Evolutionary conservation across 2,888 invertebrate genomes (phyloP), one percentile per base, ranked within the genome.

Genomic region (Pyralis farinalis): DNA sequence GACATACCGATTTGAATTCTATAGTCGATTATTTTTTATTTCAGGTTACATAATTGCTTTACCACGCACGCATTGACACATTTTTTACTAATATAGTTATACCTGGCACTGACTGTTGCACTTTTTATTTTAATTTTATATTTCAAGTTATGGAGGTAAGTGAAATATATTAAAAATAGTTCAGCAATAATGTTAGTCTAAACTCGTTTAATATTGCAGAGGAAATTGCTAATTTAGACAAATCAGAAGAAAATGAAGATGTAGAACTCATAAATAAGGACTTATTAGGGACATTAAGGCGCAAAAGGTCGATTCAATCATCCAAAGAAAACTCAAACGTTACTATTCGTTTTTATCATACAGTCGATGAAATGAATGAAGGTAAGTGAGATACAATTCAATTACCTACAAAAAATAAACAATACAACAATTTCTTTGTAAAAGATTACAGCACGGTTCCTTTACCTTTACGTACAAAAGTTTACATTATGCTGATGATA

Each of bases 11-110:
- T 21, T 21, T 21, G 4, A 21, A 21, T 5, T 25, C 25, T 5
- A 25, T 25, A 8, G 7, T 2, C 1, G 34, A 12, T 29, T 34
- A 37, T 37, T 45, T 34, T 48, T 43, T 28, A 45, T 83, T 82
- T 49, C 83, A 86, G 87, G 85, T 65, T 87, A 84, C 56, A 46
- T 86, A 44, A 63, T 87, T 51, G 77, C 64, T 49, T 53, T 81
- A 51, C 63, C 65, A 64, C 53, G 51, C 49, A 61, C 71, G 72
- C 63, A 51, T 37, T 39, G 44, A 44, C n/a, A 56, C 63, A 10
- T 34, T 44, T 50, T 47, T 50, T 52, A 42, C 60, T 16, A 79
- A 83, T 44, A 47, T 54, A 34, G 7, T 9, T n/a, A 22, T 10
- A 10, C 8, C 9, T 10, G 20, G n/a, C 8, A 22, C 10, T 16